These are phyloP conservation scores for Sipha flava DNA, from an alignment of 1,140 invertebrate species.

Conservation along the genomic window DNA sequence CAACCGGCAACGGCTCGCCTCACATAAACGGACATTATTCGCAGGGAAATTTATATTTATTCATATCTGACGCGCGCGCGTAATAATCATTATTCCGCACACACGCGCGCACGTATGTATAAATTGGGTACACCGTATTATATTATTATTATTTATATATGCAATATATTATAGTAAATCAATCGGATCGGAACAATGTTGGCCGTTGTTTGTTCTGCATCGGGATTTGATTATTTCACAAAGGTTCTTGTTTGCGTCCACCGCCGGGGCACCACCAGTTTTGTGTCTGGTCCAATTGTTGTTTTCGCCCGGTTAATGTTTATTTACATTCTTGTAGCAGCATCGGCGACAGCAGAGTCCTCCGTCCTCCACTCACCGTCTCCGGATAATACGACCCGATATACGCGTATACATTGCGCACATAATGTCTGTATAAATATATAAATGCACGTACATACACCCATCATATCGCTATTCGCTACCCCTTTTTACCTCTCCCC, in stretches of 20 bases:
- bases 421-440: too few relatives aligned
- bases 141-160: background rate
- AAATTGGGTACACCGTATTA: background rate
- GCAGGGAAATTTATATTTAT: background rate
- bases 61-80: background rate
- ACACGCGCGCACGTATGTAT: background rate
- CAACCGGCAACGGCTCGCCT: background rate
- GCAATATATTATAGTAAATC: background rate
- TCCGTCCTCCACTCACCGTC: too few relatives aligned
- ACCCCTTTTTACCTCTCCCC: too few relatives aligned
- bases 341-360: background rate
- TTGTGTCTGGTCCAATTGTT: conserved; percentile 15
- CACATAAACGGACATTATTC: background rate
- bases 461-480: too few relatives aligned
- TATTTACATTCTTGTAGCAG: conserved; percentile 25
- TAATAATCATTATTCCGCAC: background rate
- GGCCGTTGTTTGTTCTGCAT: background rate
- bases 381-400: too few relatives aligned
- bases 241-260: conserved; percentile 22
- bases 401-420: too few relatives aligned
- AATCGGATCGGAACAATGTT: conserved; percentile 25
- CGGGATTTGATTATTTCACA: conserved; percentile 24
- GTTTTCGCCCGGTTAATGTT: conserved; percentile 6
- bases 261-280: background rate
- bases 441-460: too few relatives aligned